Evolutionary conservation across 1,140 invertebrate genomes (phyloP), one percentile per base, ranked within the genome.

Genomic region (Drosophila subobscura): DNA sequence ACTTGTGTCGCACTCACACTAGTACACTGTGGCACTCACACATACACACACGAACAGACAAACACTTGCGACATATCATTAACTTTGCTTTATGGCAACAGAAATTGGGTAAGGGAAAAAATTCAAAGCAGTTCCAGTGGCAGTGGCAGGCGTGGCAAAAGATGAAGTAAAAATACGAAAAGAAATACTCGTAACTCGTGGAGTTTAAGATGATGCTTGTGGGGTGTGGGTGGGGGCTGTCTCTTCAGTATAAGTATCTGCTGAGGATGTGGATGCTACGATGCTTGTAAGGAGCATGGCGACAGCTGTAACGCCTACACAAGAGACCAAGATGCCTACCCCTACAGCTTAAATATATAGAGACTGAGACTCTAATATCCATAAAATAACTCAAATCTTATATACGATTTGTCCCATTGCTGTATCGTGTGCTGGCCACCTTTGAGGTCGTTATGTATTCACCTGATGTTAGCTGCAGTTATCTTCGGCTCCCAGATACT

Each of bases 41-140:
- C 37, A 27, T 37, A 40, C 37, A 27, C 45, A 42, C 14, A 20
- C 70, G 33, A 10, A 58, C 46, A 64, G 53, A 59, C 70, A 75
- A 56, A 42, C 76, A 84, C 70, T 84, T 66, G 75, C 71, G 71
- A 79, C 79, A 84, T 84, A 84, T 84, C 79, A 83, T 83, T 83
- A 83, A 83, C 79, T 83, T 75, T 79, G 75, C 79, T 83, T 83
- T 79, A 83, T 75, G 52, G 52, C 74, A 58, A 68, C 59, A 72
- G 44, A 65, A 81, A 66, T 67, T 53, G 61, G 47, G 27, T 22
- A 16, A 10, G 44, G 47, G 27, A 44, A 12, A 22, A 73, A 74
- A 75, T 53, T 71, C 49, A 71, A 71, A 50, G 70, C 70, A 54
- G 27, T 37, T 47, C 12, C 16, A 37, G 4, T 65, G 61, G 22